Percentiles rank a stretch among this genome's conserved stretches.
Evolutionary conservation across 2,113 vertebrate genomes (phyloP).

Genomic region (Oplegnathus fasciatus): DNA sequence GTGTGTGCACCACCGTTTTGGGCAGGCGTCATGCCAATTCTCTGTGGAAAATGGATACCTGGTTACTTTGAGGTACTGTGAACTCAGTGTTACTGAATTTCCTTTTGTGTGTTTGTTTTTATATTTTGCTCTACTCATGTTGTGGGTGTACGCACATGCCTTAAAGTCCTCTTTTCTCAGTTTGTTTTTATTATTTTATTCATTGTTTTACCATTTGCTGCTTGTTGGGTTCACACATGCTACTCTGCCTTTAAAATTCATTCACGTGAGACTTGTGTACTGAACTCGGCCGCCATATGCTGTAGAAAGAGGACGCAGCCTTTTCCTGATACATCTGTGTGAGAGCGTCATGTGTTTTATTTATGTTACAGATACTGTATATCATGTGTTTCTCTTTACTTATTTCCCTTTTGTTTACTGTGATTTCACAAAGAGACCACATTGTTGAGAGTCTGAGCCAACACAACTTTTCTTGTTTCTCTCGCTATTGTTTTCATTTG

Average conservation of each 20-base stretch:
- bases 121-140: constrained; percentile 19
- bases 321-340: constrained; percentile 33
- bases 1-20: constrained; percentile 19
- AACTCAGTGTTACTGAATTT: constrained; percentile 68
- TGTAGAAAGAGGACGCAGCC: constrained; percentile 36
- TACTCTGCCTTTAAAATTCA: constrained; percentile 27
- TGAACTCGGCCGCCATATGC: constrained; percentile 52
- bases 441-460: constrained; percentile 56
- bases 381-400: constrained; percentile 33
- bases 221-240: constrained; percentile 48
- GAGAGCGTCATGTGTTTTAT: constrained; percentile 37
- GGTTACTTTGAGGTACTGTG: constrained; percentile 72
- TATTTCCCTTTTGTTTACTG: constrained; percentile 28
- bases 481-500: constrained; percentile 30
- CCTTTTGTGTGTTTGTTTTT: constrained; percentile 38
- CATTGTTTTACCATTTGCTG: constrained; percentile 50
- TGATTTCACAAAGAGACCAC: constrained; percentile 38
- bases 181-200: constrained; percentile 33
- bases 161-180: constrained; percentile 36
- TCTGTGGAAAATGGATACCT: constrained; percentile 22
- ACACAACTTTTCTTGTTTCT: constrained; percentile 8
- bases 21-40: not conserved
- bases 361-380: constrained; percentile 39
- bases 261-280: constrained; percentile 45
- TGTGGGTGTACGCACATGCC: constrained; percentile 27